Base-by-base conservation (phyloP, 2,888 invertebrate species). In the Sinotaia quadrata region DNA sequence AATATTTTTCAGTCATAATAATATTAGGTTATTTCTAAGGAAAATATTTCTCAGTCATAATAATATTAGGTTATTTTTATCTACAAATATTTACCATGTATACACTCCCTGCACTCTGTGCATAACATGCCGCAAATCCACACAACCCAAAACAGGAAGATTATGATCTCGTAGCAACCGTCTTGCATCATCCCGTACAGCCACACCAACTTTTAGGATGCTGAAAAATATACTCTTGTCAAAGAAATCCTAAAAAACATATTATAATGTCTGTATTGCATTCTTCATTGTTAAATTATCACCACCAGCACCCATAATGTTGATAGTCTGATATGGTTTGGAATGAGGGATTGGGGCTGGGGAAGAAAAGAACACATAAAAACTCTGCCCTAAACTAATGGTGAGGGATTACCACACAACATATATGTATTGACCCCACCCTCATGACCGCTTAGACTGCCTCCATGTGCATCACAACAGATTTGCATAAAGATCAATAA, bases 121-220 rank as follows among this genome's bases (percentile, higher is more conserved):
- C 0, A 92, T 92, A 74, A 94, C 83, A 44, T 73, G 62, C 37
- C 94, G 89, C 29, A 95, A 85, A 85, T 95, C 95, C 0, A 94
- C 84, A 81, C 88, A 89, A 5, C 90, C 89, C 31, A 89, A 89
- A 2, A 93, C 90, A 15, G 85, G 82, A 1, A 93, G 90, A 0
- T 91, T 90, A 85, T 93, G 93, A 85, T 94, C 94, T 51, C 89
- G 87, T 1, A 88, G 82, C 33, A 95, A 87, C 78, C 93, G 92
- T 67, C 89, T 90, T 0, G 92, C 93, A 89, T 95, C 95, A 72
- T 92, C 93, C 8, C 88, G 87, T 0, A 93, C 91, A 0, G 91
- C 93, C 2, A 95, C 93, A 0, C 95, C 95, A 5, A 94, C 92
- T 90, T 95, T 95, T 69, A 94, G 89, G 65, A 94, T 91, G 4